phyloP scores from a whole-genome alignment of 1,140 invertebrate species.

The Maniola jurtina region DNA sequence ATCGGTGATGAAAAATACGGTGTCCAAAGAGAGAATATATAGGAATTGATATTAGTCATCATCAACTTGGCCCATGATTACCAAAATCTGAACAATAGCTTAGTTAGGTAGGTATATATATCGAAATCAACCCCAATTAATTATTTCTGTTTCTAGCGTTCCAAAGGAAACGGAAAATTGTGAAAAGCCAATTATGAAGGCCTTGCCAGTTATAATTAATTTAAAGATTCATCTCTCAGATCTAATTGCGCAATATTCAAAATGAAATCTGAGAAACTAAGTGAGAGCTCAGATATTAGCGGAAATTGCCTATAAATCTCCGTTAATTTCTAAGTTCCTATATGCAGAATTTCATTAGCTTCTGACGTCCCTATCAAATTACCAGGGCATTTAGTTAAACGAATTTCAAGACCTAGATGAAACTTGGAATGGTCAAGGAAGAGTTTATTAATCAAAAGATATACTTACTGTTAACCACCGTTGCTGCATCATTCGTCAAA shows the following conservation, averaged over 20 bases:
- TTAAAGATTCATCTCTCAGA: slow-evolving; percentile 13
- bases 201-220: slow-evolving; percentile 11
- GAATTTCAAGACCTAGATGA: neutral
- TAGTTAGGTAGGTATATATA: neutral
- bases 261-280: slow-evolving; percentile 36
- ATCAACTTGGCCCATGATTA: too few species aligned
- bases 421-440: neutral
- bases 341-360: slow-evolving; percentile 35
- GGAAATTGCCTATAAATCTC: slow-evolving; percentile 57
- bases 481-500: too few species aligned
- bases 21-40: too few species aligned
- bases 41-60: too few species aligned
- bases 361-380: slow-evolving; percentile 19
- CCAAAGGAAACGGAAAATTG: slow-evolving; percentile 1
- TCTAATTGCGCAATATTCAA: slow-evolving; percentile 17
- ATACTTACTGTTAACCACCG: too few species aligned
- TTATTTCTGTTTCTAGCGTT: neutral
- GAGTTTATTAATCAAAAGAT: neutral
- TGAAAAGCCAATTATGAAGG: slow-evolving; percentile 12
- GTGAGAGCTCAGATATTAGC: slow-evolving; percentile 40
- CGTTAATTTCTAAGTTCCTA: slow-evolving; percentile 36
- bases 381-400: slow-evolving; percentile 12
- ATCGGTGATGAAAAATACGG: too few species aligned
- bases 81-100: too few species aligned
- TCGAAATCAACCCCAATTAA: slow-evolving; percentile 1